phyloP scores from a whole-genome alignment of 2,888 invertebrate species.

The Metopia argyrocephala region DNA sequence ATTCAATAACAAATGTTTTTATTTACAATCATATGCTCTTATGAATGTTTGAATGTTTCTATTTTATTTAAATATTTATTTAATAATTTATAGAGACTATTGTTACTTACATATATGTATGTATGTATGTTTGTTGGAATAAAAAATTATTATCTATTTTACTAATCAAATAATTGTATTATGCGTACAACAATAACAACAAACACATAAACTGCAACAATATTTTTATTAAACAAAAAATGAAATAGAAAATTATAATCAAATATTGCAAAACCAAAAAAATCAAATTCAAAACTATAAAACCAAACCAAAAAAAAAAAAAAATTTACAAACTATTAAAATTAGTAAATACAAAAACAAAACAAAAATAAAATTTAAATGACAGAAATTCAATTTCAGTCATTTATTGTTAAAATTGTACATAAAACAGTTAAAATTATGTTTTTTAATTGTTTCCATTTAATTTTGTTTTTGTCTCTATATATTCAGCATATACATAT shows the following conservation, averaged over 20 bases:
- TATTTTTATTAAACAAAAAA: slow-evolving; percentile 7
- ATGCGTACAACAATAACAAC: slow-evolving; percentile 10
- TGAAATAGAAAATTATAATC: not conserved
- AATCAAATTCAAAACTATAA: not conserved
- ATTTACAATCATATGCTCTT: not conserved
- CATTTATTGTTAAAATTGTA: slow-evolving; percentile 51
- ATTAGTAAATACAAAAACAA: not conserved
- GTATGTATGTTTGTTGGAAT: not conserved
- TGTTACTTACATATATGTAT: not conserved
- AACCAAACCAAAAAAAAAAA: not conserved
- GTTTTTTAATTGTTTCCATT: too few species aligned
- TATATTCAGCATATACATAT: too few species aligned
- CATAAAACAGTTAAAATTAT: too few species aligned
- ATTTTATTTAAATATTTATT: slow-evolving; percentile 10
- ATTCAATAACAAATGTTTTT: slow-evolving; percentile 15
- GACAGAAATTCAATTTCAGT: slow-evolving; percentile 42
- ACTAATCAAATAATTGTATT: not conserved
- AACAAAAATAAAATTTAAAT: slow-evolving; percentile 21
- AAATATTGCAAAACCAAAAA: slow-evolving; percentile 17
- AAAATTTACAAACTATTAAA: not conserved
- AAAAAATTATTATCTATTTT: not conserved
- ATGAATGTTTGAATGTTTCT: slow-evolving; percentile 37
- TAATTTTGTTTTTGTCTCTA: too few species aligned
- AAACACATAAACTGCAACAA: not conserved
- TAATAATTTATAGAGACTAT: not conserved